phyloP scores from a whole-genome alignment of 2,888 invertebrate genomes.

The Tachina fera region DNA sequence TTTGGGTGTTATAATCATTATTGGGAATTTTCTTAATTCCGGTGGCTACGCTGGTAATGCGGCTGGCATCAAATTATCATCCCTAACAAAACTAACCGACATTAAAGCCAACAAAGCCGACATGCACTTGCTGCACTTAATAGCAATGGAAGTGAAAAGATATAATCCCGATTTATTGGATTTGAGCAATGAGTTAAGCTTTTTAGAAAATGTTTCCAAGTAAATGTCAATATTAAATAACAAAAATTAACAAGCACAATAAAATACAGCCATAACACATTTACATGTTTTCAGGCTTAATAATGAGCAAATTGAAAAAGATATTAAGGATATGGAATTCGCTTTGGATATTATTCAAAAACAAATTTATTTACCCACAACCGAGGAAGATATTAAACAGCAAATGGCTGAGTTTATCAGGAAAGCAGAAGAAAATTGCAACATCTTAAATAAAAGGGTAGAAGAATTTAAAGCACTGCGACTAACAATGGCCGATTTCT shows the following conservation, averaged over 20 bases:
- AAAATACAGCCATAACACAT: not conserved
- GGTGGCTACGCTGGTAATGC: conserved; percentile 98
- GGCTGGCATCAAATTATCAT: conserved; percentile 95
- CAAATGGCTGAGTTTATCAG: conserved; percentile 94
- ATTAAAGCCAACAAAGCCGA: conserved; percentile 98
- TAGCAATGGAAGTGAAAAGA: conserved; percentile 96
- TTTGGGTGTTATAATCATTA: conserved; percentile 94
- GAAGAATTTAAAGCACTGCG: conserved; percentile 92
- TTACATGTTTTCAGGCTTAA: conserved; percentile 86
- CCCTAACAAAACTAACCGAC: conserved; percentile 95
- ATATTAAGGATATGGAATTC: conserved; percentile 91
- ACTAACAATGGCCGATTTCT: conserved; percentile 93
- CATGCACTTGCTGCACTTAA: conserved; percentile 97
- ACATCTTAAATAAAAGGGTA: conserved; percentile 89
- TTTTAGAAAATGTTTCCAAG: conserved; percentile 97
- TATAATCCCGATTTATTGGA: conserved; percentile 91
- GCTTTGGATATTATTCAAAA: conserved; percentile 90
- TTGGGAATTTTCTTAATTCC: conserved; percentile 98
- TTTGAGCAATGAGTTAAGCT: conserved; percentile 92
- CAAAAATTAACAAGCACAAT: not conserved
- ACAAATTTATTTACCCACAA: conserved; percentile 89
- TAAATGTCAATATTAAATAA: conserved; percentile 80
- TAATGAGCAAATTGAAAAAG: conserved; percentile 93
- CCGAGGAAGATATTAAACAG: conserved; percentile 91
- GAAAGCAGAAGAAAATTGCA: conserved; percentile 89